Conservation (phyloP, 2,113 vertebrate species). For the Menidia beryllina region DNA sequence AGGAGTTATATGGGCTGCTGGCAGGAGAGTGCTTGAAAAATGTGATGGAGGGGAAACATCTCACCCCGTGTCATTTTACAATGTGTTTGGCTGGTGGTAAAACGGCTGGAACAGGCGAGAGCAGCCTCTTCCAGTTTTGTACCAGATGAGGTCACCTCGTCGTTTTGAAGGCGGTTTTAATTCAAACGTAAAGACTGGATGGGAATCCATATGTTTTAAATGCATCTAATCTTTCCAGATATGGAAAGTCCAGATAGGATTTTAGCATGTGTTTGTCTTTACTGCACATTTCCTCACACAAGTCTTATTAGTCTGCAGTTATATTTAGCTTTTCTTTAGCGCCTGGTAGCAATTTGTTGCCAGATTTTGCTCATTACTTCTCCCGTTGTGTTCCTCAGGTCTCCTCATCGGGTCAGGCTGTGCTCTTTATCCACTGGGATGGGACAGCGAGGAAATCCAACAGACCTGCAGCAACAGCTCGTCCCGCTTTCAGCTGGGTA, state of each 20-base stretch:
- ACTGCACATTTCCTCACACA: slow-evolving; percentile 14
- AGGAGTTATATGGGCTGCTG: slow-evolving; percentile 45
- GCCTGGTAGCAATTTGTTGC: slow-evolving; percentile 2
- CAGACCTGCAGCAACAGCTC: slow-evolving; percentile 96
- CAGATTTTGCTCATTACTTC: slow-evolving; percentile 5
- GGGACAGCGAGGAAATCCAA: slow-evolving; percentile 96
- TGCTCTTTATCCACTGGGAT: slow-evolving; percentile 95
- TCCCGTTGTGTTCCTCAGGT: slow-evolving; percentile 77
- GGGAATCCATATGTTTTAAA: slow-evolving; percentile 12
- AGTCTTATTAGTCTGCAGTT: not conserved
- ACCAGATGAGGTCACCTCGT: slow-evolving; percentile 8
- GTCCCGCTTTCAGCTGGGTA: slow-evolving; percentile 94
- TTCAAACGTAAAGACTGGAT: slow-evolving; percentile 23
- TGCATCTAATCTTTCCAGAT: slow-evolving; percentile 12
- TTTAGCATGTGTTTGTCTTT: slow-evolving; percentile 53
- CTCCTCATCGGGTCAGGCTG: slow-evolving; percentile 95
- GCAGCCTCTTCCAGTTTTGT: slow-evolving; percentile 6
- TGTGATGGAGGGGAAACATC: slow-evolving; percentile 49
- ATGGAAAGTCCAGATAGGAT: too few species aligned
- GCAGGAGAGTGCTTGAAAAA: slow-evolving; percentile 44
- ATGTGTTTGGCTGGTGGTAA: slow-evolving; percentile 29
- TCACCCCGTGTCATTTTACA: slow-evolving; percentile 39
- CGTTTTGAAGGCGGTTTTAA: slow-evolving; percentile 37
- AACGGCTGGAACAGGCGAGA: slow-evolving; percentile 23
- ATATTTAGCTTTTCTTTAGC: slow-evolving; percentile 16